A percentile compares a stretch with the other conserved stretches of the same genome.
Conservation (phyloP, 2,797 vertebrate species). For the Sylvilagus floridanus region DNA sequence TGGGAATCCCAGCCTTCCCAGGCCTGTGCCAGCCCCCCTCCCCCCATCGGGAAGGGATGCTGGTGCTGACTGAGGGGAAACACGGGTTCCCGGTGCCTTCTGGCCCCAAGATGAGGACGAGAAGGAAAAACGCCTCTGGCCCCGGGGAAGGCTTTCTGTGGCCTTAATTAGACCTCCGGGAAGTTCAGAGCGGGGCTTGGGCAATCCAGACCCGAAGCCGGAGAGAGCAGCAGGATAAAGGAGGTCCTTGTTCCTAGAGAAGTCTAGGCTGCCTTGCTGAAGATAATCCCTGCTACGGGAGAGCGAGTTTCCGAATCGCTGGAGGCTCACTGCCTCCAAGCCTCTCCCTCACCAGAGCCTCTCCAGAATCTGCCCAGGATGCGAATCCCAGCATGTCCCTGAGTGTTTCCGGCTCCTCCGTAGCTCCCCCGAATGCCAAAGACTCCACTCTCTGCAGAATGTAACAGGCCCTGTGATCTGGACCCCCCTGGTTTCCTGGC, state of each 20-base stretch:
- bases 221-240: neutral
- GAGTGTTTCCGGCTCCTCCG: neutral
- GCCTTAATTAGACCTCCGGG: slow-evolving; percentile 54
- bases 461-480: neutral
- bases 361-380: neutral
- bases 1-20: neutral
- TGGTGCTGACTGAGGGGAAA: neutral
- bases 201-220: neutral
- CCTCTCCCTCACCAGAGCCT: neutral
- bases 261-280: neutral
- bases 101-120: neutral
- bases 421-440: neutral
- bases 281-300: neutral
- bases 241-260: slow-evolving; percentile 18
- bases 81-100: neutral
- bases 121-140: slow-evolving; percentile 38
- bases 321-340: neutral
- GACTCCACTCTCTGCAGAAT: neutral
- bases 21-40: neutral
- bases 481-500: neutral
- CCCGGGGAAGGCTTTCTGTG: neutral
- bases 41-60: neutral
- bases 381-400: neutral
- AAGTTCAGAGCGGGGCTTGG: neutral
- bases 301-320: neutral